These are phyloP conservation scores for Calosoma granatense DNA, from an alignment of 1,140 invertebrate species.

Conservation along the genomic window DNA sequence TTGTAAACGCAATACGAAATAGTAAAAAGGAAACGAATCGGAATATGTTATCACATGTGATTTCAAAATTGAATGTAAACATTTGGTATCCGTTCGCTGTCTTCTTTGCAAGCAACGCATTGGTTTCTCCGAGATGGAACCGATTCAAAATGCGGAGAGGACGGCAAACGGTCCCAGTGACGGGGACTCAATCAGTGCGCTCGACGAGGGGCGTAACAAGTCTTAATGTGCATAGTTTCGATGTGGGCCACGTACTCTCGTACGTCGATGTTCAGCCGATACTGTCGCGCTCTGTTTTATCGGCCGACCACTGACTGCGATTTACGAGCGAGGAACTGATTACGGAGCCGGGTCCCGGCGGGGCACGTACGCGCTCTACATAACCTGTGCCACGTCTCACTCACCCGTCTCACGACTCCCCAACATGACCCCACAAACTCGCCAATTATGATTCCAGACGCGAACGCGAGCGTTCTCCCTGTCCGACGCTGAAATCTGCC, in stretches of 20 bases:
- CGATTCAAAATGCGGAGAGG: too few relatives aligned
- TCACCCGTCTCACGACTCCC: neutral
- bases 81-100: too few relatives aligned
- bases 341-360: neutral
- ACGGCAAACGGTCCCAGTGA: neutral
- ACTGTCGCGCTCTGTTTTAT: constrained; percentile 5
- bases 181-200: neutral
- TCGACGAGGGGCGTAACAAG: neutral
- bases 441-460: neutral
- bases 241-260: constrained; percentile 1
- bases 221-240: constrained; percentile 4
- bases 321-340: constrained; percentile 3
- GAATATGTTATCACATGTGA: too few relatives aligned
- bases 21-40: too few relatives aligned
- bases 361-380: neutral
- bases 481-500: neutral
- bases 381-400: neutral
- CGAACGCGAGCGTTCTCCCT: neutral
- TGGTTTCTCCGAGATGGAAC: too few relatives aligned
- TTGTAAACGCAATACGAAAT: too few relatives aligned
- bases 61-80: too few relatives aligned
- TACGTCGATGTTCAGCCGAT: constrained; percentile 2
- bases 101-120: too few relatives aligned
- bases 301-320: constrained; percentile 4
- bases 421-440: neutral